Evolutionary conservation across 2,113 vertebrate genomes (phyloP).

Genomic region (Stercorarius parasiticus): DNA sequence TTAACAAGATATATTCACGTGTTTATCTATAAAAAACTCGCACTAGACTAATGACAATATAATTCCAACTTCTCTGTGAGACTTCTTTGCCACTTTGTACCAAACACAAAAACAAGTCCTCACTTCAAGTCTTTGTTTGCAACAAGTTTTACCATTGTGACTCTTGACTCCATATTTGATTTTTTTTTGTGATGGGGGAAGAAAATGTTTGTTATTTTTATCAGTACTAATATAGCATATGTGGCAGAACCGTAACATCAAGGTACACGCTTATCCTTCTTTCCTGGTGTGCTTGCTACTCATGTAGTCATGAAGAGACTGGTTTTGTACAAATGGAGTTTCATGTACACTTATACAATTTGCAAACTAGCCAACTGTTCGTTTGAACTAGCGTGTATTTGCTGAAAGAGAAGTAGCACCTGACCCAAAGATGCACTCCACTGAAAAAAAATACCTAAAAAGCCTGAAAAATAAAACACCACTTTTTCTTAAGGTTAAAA

Average conservation of each 20-base stretch:
- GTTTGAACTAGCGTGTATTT: not conserved
- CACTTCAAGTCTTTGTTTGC: not conserved
- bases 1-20: not conserved
- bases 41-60: not conserved
- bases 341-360: not conserved
- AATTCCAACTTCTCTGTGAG: not conserved
- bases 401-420: not conserved
- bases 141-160: not conserved
- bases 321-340: not conserved
- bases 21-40: not conserved
- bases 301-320: not conserved
- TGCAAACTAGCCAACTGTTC: not conserved
- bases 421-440: not conserved
- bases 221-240: not conserved
- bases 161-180: not conserved
- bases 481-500: not conserved
- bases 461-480: not conserved
- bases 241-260: not conserved
- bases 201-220: not conserved
- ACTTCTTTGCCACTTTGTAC: not conserved
- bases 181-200: not conserved
- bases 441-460: not conserved
- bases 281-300: not conserved
- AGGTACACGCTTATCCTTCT: not conserved
- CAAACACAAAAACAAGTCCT: not conserved